These are phyloP conservation scores for Lasioglossum lativentre DNA, from an alignment of 2,888 invertebrate genomes.

Conservation along the genomic window DNA sequence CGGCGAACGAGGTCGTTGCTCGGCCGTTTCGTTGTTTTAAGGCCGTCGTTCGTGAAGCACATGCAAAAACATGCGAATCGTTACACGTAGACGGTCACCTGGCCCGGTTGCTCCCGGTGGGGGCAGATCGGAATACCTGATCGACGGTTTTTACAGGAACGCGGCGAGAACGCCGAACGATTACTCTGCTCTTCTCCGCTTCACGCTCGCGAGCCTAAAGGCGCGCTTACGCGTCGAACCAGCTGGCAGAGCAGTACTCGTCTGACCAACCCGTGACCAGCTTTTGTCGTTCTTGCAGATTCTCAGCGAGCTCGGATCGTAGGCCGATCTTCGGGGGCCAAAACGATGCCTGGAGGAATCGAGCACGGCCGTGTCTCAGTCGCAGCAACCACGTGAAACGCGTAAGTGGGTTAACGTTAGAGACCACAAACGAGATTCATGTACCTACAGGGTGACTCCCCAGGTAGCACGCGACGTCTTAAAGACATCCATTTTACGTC, in stretches of 20 bases:
- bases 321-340: not conserved
- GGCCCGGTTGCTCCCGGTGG: conserved; percentile 31
- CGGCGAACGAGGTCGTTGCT: conserved; percentile 58
- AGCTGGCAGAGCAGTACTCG: not conserved
- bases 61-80: conserved; percentile 58
- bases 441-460: not conserved
- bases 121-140: conserved; percentile 42
- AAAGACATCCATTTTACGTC: no score
- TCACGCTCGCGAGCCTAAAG: not conserved
- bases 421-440: conserved; percentile 36
- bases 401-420: conserved; percentile 76
- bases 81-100: conserved; percentile 52
- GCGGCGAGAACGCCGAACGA: not conserved
- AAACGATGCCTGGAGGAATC: conserved; percentile 34
- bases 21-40: conserved; percentile 58
- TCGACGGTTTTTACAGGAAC: conserved; percentile 14
- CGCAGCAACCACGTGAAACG: conserved; percentile 51
- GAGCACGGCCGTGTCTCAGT: conserved; percentile 33
- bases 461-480: no score
- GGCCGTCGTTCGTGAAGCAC: conserved; percentile 39
- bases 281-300: not conserved
- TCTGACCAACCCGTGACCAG: not conserved
- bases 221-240: not conserved
- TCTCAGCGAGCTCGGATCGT: not conserved
- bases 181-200: not conserved